phyloP scores from a whole-genome alignment of 2,797 vertebrate genomes.

The Sebastes reedi region DNA sequence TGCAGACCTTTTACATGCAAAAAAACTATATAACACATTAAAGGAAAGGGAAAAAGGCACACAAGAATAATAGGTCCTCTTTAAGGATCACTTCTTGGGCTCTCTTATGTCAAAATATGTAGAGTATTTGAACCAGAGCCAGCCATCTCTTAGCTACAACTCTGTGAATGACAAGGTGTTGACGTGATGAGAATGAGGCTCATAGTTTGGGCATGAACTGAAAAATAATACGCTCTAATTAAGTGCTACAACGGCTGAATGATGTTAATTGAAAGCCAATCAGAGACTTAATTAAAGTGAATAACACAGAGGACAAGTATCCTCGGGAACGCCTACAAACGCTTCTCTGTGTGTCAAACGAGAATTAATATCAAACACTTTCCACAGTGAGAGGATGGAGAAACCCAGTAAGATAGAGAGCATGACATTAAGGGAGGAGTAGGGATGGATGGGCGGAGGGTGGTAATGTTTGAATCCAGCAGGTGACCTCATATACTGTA shows the following conservation, averaged over 20 bases:
- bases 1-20: background rate
- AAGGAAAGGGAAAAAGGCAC: too few species aligned
- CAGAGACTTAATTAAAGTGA: background rate
- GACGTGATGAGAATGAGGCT: background rate
- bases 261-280: conserved; percentile 6
- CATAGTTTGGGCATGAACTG: background rate
- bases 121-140: conserved; percentile 3
- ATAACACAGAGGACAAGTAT: background rate
- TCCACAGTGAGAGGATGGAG: conserved; percentile 3
- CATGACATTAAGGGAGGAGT: conserved; percentile 12
- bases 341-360: background rate
- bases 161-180: background rate
- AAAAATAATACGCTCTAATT: background rate
- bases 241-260: background rate
- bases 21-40: background rate
- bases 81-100: background rate
- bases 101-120: background rate
- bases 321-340: background rate
- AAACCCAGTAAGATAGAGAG: conserved; percentile 1
- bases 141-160: conserved; percentile 24
- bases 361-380: background rate
- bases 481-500: conserved; percentile 48
- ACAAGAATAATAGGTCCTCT: too few species aligned
- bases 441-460: conserved; percentile 19
- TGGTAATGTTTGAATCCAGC: conserved; percentile 34